Evolutionary conservation across 64 coral and sea anemone species (phyloP), one percentile per base, ranked within the genome.

Genomic region (Acropora tenuis): DNA sequence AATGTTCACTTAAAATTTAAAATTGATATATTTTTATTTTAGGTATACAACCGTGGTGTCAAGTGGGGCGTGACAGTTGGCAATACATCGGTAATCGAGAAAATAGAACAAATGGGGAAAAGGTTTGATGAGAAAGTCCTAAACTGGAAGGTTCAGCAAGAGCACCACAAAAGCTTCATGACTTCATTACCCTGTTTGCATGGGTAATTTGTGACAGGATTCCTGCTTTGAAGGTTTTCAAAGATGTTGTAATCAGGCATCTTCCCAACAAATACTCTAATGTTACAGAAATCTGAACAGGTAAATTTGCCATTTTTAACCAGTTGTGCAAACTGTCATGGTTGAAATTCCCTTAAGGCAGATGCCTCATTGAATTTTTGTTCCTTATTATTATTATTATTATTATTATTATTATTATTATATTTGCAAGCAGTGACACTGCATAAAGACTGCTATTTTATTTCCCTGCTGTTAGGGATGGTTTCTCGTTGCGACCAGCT

Each of bases 251-350:
- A 55, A 55, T 55, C 52, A 55, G 52, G 52, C 2, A 55, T 55
- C 52, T 55, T 55, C 52, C 52, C 52, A 5, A 55, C 52, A 55
- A 55, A 55, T 55, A 55, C 52, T 55, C 52, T 55, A 55, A 55
- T 55, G 52, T 55, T 55, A 55, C 52, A 55, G 52, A 55, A 55
- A 55, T 55, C 52, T 55, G 52, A 55, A 55, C 52, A 55, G 52
- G 52, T 55, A 55, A 55, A 55, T 71, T 71, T 71, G 68, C 68
- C 68, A 71, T 71, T 71, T 71, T 71, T 71, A 71, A 71, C 68
- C 68, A 71, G 68, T 71, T 71, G 18, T n/a, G 68, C 68, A 71
- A 71, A 17, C 15, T 71, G 15, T 71, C 68, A 16, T 71, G 68
- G 68, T 71, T 30, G 6, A 71, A 71, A 71, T 71, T 71, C 68